A percentile compares a stretch with the other conserved stretches of the same genome.
These are phyloP conservation scores for Rhynchonycteris naso DNA, from an alignment of 2,797 vertebrate genomes.

Conservation along the genomic window DNA sequence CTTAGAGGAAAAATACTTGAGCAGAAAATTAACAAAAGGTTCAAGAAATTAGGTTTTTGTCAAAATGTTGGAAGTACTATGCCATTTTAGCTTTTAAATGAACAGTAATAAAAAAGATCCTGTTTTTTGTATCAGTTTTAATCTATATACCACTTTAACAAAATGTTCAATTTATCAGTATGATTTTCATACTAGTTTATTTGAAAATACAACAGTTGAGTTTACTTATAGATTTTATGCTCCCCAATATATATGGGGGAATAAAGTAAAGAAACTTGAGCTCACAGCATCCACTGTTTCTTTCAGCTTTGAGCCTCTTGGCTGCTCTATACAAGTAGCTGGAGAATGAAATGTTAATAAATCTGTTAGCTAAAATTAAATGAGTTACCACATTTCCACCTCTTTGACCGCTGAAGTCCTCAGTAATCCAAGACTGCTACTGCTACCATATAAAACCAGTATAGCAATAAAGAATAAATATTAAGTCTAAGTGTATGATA, in stretches of 20 bases:
- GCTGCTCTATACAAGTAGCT: not conserved
- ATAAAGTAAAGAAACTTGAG: not conserved
- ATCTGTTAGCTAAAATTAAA: slow-evolving; percentile 7
- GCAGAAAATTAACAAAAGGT: not conserved
- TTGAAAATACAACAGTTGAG: not conserved
- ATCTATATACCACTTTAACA: not conserved
- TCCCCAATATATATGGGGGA: not conserved
- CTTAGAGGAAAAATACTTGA: not conserved
- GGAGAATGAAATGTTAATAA: slow-evolving; percentile 14
- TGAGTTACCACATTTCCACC: not conserved
- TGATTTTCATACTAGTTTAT: slow-evolving; percentile 17
- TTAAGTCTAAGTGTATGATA: not conserved
- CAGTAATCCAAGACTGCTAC: not conserved
- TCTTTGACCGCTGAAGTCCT: not conserved
- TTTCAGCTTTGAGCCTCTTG: not conserved
- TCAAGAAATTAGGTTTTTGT: slow-evolving; percentile 16
- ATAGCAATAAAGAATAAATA: not conserved
- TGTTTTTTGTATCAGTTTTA: slow-evolving; percentile 10
- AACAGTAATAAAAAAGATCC: not conserved
- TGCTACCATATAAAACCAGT: not conserved
- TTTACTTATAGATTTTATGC: not conserved
- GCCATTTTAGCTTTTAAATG: slow-evolving; percentile 12
- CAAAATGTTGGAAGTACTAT: not conserved
- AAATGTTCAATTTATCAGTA: slow-evolving; percentile 1
- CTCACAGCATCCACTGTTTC: not conserved